Evolutionary conservation across 2,113 vertebrate species (phyloP), one percentile per base, ranked within the genome.

Genomic region (Oncorhynchus tshawytscha): DNA sequence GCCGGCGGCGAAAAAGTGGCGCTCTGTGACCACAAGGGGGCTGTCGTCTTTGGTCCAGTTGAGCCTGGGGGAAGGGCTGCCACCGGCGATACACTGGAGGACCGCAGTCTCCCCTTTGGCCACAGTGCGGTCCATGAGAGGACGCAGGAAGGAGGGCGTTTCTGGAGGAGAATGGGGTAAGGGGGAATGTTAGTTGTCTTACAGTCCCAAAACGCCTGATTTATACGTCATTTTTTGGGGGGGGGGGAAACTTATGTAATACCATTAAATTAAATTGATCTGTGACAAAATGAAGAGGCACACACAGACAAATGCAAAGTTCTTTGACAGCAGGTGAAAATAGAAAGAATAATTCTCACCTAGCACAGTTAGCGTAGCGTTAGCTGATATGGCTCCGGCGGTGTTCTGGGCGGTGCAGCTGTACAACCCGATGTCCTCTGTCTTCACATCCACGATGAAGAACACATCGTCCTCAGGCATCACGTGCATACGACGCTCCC

Each of bases 11-110:
- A 99, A 99, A 70, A 99, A 99, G 90, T 99, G 97, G 0, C 96
- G 94, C 81, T 99, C 97, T 0, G 97, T 99, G 75, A 97, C 93
- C 25, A 93, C 13, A 2, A 99, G 89, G 0, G 96, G 96, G 84
- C 92, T 96, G 86, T 98, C 96, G 27, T 99, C 96, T 83, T 99
- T 99, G 82, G 96, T 99, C 97, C 97, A 99, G 91, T 98, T 98
- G 13, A 99, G 85, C 5, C 91, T 93, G 0, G 97, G 97, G 0
- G 95, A 91, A 39, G 97, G 97, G 84, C 96, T 99, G 0, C 97
- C 97, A 0, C 96, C 96, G 0, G 97, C 97, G 5, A 99, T 99
- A 78, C 97, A 99, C 85, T 99, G 97, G 8, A 99, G 90, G 31
- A 99, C 97, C 0, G 96, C 96, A 0, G 97, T 99, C 87, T 99